A percentile compares a stretch with the other conserved stretches of the same genome.
phyloP scores from a whole-genome alignment of 2,888 invertebrate species.

The Monochamus alternatus region DNA sequence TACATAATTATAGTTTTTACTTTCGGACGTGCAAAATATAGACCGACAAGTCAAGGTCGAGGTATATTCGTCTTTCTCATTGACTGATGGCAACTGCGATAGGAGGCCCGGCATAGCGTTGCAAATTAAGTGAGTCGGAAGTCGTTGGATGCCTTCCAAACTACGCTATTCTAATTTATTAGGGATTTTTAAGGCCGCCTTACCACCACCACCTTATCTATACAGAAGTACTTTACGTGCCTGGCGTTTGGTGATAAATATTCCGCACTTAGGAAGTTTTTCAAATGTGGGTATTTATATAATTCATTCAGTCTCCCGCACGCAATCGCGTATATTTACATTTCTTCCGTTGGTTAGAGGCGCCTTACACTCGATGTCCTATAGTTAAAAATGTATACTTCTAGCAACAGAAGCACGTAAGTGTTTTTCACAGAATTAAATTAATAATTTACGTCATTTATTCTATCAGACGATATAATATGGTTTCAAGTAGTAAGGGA shows the following conservation, averaged over 20 bases:
- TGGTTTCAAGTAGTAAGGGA: too few relatives aligned
- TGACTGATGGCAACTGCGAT: slow-evolving; percentile 27
- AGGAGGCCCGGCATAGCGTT: background rate
- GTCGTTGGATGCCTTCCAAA: slow-evolving; percentile 38
- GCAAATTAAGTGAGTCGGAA: slow-evolving; percentile 32
- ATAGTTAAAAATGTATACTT: too few relatives aligned
- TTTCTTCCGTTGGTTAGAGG: background rate
- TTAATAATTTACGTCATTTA: too few relatives aligned
- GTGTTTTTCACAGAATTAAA: too few relatives aligned
- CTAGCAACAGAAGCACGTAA: too few relatives aligned
- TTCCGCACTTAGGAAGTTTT: slow-evolving; percentile 7
- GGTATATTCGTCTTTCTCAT: slow-evolving; percentile 25
- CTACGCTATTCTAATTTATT: slow-evolving; percentile 14
- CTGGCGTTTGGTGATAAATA: background rate
- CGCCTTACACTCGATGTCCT: background rate
- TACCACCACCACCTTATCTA: slow-evolving; percentile 10
- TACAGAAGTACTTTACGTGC: background rate
- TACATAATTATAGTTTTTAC: too few relatives aligned
- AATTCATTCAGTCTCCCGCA: slow-evolving; percentile 1
- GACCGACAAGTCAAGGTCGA: slow-evolving; percentile 13
- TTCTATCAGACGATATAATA: too few relatives aligned
- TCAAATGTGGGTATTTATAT: slow-evolving; percentile 8
- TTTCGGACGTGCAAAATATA: too few relatives aligned
- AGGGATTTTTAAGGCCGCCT: background rate
- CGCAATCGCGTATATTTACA: background rate